These are phyloP conservation scores for Minunthozetes semirufus DNA, from an alignment of 2,888 invertebrate species.

Conservation along the genomic window DNA sequence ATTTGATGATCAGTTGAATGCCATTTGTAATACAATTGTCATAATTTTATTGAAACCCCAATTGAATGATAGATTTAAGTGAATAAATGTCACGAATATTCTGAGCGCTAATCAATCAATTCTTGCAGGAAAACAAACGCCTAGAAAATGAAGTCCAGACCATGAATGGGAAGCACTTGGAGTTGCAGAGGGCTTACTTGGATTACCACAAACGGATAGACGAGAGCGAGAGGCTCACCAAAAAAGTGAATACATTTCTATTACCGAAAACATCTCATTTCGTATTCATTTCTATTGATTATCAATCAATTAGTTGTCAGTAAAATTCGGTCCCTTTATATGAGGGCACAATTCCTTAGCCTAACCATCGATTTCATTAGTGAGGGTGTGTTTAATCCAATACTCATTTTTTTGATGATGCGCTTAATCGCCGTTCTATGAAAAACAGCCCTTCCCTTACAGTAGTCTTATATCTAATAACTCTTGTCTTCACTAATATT, in stretches of 20 bases:
- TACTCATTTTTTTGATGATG: too few species aligned
- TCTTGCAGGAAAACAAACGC: conserved; percentile 56
- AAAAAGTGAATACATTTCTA: conserved; percentile 44
- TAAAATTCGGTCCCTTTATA: too few species aligned
- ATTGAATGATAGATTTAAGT: neutral
- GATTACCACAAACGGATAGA: conserved; percentile 47
- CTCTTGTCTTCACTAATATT: too few species aligned
- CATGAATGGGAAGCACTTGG: conserved; percentile 56
- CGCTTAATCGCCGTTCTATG: too few species aligned
- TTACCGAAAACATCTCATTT: neutral
- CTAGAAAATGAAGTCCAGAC: conserved; percentile 60
- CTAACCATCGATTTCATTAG: too few species aligned
- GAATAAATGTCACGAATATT: conserved; percentile 9
- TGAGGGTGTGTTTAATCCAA: too few species aligned
- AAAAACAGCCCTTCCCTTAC: too few species aligned
- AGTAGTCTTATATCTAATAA: too few species aligned
- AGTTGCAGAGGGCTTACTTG: conserved; percentile 49
- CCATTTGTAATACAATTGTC: neutral
- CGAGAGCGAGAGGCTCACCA: conserved; percentile 44
- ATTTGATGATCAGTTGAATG: neutral
- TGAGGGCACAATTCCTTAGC: too few species aligned
- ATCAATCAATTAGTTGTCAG: neutral
- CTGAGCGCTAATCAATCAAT: neutral
- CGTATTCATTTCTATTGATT: neutral
- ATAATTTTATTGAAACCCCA: neutral